Percentiles rank a stretch among this genome's conserved stretches.
phyloP scores from a whole-genome alignment of 2,888 invertebrate genomes.

The Arge pagana region DNA sequence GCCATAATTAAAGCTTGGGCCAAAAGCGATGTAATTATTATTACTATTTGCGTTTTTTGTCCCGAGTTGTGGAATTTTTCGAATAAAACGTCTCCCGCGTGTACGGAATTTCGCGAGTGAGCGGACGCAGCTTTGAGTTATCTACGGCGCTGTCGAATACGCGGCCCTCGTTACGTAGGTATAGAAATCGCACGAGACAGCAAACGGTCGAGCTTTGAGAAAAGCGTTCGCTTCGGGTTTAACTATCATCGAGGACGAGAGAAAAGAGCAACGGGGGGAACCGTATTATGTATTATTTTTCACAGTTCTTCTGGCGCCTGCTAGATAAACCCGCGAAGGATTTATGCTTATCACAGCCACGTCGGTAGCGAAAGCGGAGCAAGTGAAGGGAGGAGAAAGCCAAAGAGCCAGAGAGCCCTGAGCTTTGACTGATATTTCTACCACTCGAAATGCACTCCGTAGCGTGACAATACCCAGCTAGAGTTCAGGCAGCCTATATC shows the following conservation, averaged over 20 bases:
- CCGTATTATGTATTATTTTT: conserved; percentile 58
- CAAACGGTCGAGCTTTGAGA: no score
- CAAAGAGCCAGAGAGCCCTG: neutral
- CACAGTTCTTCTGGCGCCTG: conserved; percentile 55
- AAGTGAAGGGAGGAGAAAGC: conserved; percentile 24
- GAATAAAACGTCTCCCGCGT: no score
- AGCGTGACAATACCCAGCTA: conserved; percentile 7
- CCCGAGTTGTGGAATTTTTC: no score
- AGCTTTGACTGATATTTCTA: conserved; percentile 11
- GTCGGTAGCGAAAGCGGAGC: conserved; percentile 28
- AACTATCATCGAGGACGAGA: neutral
- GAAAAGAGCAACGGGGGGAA: conserved; percentile 47
- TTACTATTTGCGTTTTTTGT: conserved; percentile 1
- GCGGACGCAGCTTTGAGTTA: no score
- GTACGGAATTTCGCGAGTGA: no score
- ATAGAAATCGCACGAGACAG: no score
- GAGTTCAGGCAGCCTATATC: conserved; percentile 4
- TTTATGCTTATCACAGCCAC: conserved; percentile 56
- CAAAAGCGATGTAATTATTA: conserved; percentile 6
- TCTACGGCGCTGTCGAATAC: no score
- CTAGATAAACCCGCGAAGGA: conserved; percentile 57
- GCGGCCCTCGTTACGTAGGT: no score
- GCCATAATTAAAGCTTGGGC: no score
- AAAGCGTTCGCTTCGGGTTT: no score
- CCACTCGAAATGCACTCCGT: neutral